Base-by-base conservation (phyloP, 1,140 invertebrate species). In the Aporrectodea caliginosa region DNA sequence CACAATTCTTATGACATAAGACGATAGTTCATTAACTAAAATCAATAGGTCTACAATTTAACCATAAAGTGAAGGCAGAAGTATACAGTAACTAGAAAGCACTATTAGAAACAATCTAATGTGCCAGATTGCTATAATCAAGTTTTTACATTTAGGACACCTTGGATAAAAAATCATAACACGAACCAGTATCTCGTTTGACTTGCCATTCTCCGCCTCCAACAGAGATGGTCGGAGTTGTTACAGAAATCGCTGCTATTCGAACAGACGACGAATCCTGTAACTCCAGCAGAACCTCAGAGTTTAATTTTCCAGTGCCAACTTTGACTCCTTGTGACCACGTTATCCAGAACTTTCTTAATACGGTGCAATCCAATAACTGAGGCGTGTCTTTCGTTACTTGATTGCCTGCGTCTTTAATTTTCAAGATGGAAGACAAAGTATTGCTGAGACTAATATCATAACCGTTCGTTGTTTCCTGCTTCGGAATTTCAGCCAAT, bases 281-380 rank as follows among this genome's bases (percentile, higher is more conserved):
- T 2, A 27, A 72, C 70, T n/a, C 6, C 70, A 72, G 27, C 70
- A 72, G n/a, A 14, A 12, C 2, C n/a, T 32, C 70, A 2, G n/a
- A 6, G n/a, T 32, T 29, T n/a, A 72, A n/a, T 32, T 27, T 32
- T 27, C 70, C 70, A 12, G 2, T 2, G 31, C 70, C 70, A 14
- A 72, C 6, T 27, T 32, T 27, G 70, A 72, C 27, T 12, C 70
- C 70, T n/a, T 72, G 70, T 27, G n/a, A 29, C 70, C 70, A 72
- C 70, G 70, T 29, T 2, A 72, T 72, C 70, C 70, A 72, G 70
- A 12, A 72, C 27, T 58, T 22, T 16, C 77, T 58, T 22, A 58
- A 58, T 22, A 31, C 33, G 6, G 29, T 32, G 69, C 30, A 33
- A 22, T 58, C 6, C 43, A 58, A 58, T 22, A 58, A 58, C 6